Percentiles rank a stretch among this genome's conserved stretches.
Evolutionary conservation across 2,113 vertebrate genomes (phyloP).

Genomic region (Lathamus discolor): DNA sequence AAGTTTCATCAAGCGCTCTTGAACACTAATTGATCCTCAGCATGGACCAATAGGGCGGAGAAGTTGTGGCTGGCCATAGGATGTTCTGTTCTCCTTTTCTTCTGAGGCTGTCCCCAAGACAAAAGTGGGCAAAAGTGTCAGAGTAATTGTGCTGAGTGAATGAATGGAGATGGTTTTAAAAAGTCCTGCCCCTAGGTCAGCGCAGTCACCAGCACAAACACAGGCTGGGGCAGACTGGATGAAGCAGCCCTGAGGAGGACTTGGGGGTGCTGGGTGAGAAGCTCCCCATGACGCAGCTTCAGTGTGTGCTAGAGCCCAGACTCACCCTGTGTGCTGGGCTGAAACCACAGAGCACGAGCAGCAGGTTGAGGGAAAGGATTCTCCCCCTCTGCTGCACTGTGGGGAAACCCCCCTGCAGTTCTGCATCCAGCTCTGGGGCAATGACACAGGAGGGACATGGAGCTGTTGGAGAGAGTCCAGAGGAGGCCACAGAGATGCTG

Average conservation of each 20-base stretch:
- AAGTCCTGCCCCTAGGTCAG: background rate
- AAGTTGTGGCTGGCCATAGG: background rate
- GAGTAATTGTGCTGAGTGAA: background rate
- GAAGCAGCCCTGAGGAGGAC: background rate
- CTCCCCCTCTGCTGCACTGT: background rate
- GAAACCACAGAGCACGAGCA: background rate
- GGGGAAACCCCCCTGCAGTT: background rate
- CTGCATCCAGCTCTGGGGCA: background rate
- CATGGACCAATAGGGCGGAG: fast-evolving
- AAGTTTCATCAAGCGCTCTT: background rate
- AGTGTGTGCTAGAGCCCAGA: background rate
- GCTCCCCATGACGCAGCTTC: background rate
- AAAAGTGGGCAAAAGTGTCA: background rate
- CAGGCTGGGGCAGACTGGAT: background rate
- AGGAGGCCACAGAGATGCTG: background rate
- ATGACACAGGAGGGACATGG: background rate
- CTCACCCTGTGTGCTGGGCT: background rate
- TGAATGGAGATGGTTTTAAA: fast-evolving
- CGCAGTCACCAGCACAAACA: background rate
- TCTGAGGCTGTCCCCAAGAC: background rate
- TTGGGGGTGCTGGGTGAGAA: background rate
- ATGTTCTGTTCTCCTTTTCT: background rate
- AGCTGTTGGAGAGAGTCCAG: background rate
- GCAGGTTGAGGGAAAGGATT: background rate
- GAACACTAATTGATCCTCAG: background rate